Evolutionary conservation across 2,797 vertebrate genomes (phyloP).

Genomic region (Oophaga sylvatica): DNA sequence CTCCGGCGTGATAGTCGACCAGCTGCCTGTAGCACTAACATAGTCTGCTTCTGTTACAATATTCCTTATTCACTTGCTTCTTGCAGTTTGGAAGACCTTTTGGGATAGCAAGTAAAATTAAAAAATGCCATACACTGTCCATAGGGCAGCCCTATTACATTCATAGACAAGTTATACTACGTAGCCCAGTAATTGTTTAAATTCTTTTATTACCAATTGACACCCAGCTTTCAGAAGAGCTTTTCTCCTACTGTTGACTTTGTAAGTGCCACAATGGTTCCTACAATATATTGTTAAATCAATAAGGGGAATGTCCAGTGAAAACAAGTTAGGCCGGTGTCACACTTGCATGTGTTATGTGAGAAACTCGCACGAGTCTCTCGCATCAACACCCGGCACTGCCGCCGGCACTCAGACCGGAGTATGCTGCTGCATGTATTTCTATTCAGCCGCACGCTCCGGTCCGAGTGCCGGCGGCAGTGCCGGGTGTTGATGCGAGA

Average conservation of each 20-base stretch:
- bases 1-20: slow-evolving; percentile 8
- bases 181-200: not conserved
- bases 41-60: slow-evolving; percentile 11
- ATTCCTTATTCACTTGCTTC: not conserved
- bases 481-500: no score
- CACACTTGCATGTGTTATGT: no score
- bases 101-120: not conserved
- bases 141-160: not conserved
- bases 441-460: no score
- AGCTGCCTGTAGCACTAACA: slow-evolving; percentile 15
- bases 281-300: no score
- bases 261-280: not conserved
- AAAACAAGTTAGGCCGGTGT: no score
- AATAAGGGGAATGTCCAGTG: no score
- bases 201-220: not conserved
- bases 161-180: not conserved
- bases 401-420: no score
- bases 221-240: not conserved
- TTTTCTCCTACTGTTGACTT: not conserved
- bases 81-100: not conserved
- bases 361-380: no score
- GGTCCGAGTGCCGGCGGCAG: no score
- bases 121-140: not conserved
- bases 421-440: no score
- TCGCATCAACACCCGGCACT: no score